Evolutionary conservation across 2,888 invertebrate species (phyloP), one percentile per base, ranked within the genome.

Genomic region (Gonocerus acuteangulatus): DNA sequence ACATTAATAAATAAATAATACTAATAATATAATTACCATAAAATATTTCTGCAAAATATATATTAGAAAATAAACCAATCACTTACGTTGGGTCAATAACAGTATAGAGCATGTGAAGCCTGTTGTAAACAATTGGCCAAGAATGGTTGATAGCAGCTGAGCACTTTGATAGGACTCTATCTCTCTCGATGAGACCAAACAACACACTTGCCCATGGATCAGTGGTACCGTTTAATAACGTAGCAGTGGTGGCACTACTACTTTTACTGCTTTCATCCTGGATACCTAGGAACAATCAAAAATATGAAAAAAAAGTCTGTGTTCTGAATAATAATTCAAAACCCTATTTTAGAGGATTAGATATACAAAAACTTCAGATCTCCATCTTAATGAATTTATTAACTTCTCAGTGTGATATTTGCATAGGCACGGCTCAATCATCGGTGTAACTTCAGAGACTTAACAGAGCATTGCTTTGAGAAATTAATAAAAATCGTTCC

Each of bases 11-110:
- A n/a, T n/a, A n/a, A n/a, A n/a, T n/a, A n/a, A n/a, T n/a, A n/a
- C n/a, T n/a, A n/a, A n/a, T n/a, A n/a, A n/a, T n/a, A n/a, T n/a
- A n/a, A n/a, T n/a, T n/a, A n/a, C n/a, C n/a, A n/a, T n/a, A n/a
- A n/a, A n/a, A n/a, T n/a, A n/a, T n/a, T n/a, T n/a, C n/a, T n/a
- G n/a, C n/a, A n/a, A n/a, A n/a, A n/a, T n/a, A n/a, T n/a, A n/a
- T n/a, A n/a, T n/a, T n/a, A 27, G 27, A 27, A 27, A 4, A 27
- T 4, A 9, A 27, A 27, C 4, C 4, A 27, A 27, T 61, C 39
- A 79, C 86, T 83, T 74, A 90, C 89, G 89, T 87, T 6, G 93
- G 96, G 78, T 99, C 97, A 15, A 99, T 89, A 61, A 95, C 90
- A 42, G 89, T 86, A 74, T 89, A 95, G 2, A 97, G 80, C 0